Evolutionary conservation across 2,888 invertebrate genomes (phyloP).

Genomic region (Theretra japonica): DNA sequence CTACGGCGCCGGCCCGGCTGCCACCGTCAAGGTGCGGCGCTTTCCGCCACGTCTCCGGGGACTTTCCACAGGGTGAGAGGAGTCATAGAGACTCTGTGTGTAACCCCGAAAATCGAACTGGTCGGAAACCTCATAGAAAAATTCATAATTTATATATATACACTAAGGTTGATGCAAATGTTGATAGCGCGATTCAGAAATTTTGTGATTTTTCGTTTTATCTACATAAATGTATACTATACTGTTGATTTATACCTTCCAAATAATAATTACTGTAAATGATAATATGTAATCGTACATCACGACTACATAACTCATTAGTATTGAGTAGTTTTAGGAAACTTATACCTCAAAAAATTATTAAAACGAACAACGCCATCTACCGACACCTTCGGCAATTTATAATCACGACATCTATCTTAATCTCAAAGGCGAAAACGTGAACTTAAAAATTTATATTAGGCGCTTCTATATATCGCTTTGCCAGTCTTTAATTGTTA

Average conservation of each 20-base stretch:
- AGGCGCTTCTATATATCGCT: not conserved
- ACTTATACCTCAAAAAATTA: not conserved
- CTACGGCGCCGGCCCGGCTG: slow-evolving; percentile 66
- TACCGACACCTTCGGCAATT: not conserved
- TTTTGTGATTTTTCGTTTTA: not conserved
- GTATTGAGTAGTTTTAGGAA: not conserved
- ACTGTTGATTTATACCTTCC: not conserved
- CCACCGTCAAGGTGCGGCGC: slow-evolving; percentile 71
- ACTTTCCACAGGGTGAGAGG: slow-evolving; percentile 81
- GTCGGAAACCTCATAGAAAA: slow-evolving; percentile 57
- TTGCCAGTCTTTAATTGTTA: not conserved
- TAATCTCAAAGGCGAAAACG: not conserved
- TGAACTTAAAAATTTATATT: no score
- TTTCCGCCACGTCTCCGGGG: slow-evolving; percentile 83
- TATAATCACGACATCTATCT: not conserved
- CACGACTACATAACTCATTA: not conserved
- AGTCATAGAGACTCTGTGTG: slow-evolving; percentile 69
- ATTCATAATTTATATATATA: slow-evolving; percentile 36
- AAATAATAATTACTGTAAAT: not conserved
- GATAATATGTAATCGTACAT: not conserved
- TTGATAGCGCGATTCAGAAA: slow-evolving; percentile 60
- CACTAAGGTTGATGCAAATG: slow-evolving; percentile 44
- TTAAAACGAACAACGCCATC: slow-evolving; percentile 11
- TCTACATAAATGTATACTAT: not conserved
- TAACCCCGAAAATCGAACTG: slow-evolving; percentile 81